phyloP scores from a whole-genome alignment of 2,113 vertebrate species.

The Pedetes capensis region DNA sequence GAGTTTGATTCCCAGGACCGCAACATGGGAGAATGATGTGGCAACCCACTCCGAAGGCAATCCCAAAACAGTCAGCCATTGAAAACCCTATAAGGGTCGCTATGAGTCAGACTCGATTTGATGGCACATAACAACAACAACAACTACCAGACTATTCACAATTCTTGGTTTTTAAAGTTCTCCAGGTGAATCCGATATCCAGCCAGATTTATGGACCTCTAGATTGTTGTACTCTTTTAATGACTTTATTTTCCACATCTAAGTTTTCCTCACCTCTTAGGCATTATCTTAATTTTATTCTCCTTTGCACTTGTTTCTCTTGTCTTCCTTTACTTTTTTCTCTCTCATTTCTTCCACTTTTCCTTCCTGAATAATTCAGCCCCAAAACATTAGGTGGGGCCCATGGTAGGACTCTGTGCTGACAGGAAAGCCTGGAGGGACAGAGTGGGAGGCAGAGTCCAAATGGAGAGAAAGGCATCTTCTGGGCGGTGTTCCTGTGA shows the following conservation, averaged over 20 bases:
- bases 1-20: no score
- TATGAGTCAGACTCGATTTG: no score
- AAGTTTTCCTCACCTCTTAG: background rate
- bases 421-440: fast-evolving
- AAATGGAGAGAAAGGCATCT: background rate
- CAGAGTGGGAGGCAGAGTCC: background rate
- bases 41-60: no score
- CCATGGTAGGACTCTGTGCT: background rate
- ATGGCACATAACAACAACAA: no score
- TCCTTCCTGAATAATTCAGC: background rate
- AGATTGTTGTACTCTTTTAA: background rate
- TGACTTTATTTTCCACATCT: background rate
- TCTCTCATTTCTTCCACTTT: background rate
- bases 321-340: background rate
- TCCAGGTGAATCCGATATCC: background rate
- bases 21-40: no score
- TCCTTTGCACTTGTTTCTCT: background rate
- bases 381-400: background rate
- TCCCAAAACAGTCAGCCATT: no score
- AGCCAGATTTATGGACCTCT: background rate
- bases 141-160: background rate
- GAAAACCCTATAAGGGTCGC: no score
- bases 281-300: background rate
- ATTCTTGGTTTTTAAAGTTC: background rate
- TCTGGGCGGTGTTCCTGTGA: background rate